phyloP scores from a whole-genome alignment of 2,888 invertebrate species.

The Caenorhabditis sulstoni region DNA sequence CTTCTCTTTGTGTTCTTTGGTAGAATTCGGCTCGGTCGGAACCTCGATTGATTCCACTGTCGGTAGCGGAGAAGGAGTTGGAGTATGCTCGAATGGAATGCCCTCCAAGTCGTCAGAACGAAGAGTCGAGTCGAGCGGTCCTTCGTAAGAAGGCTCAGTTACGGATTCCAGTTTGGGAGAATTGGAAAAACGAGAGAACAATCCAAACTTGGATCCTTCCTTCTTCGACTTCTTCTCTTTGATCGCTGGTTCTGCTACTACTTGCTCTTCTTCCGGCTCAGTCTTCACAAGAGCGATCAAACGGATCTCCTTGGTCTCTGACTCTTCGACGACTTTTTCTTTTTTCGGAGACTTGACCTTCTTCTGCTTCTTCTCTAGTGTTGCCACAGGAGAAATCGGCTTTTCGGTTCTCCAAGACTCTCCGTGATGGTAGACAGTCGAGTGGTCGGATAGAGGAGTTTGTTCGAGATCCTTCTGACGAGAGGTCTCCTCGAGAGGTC shows the following conservation, averaged over 20 bases:
- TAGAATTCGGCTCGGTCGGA: constrained; percentile 22
- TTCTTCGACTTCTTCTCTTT: constrained; percentile 27
- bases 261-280: constrained; percentile 30
- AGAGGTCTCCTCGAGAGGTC: constrained; percentile 58
- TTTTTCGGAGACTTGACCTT: constrained; percentile 41
- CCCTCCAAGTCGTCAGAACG: constrained; percentile 41
- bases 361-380: constrained; percentile 23
- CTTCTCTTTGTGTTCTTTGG: constrained; percentile 9
- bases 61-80: no score
- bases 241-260: not conserved
- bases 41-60: constrained; percentile 3
- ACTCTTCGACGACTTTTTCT: constrained; percentile 31
- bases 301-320: constrained; percentile 33
- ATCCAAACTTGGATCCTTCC: constrained; percentile 32
- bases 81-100: constrained; percentile 30
- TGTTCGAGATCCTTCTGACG: constrained; percentile 33
- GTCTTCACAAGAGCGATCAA: constrained; percentile 39
- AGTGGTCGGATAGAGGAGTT: constrained; percentile 38
- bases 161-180: no score
- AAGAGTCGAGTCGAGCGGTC: constrained; percentile 26
- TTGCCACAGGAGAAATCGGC: not conserved
- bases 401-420: constrained; percentile 7
- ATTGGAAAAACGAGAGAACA: constrained; percentile 12
- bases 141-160: constrained; percentile 30
- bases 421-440: constrained; percentile 31